A percentile compares a stretch with the other conserved stretches of the same genome.
phyloP scores from a whole-genome alignment of 2,888 invertebrate species.

The Diadegma fenestrale region DNA sequence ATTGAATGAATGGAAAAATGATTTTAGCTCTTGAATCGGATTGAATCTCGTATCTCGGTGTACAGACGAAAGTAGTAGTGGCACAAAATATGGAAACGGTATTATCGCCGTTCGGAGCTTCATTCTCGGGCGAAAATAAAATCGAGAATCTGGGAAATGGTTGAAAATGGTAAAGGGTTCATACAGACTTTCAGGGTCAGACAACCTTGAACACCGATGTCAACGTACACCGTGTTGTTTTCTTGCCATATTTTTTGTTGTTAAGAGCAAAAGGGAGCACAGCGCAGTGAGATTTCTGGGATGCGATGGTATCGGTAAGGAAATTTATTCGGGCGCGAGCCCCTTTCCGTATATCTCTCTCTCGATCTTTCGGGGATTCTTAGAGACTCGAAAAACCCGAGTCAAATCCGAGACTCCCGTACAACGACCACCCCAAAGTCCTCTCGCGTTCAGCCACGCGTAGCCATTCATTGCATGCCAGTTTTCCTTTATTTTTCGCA shows the following conservation, averaged over 20 bases:
- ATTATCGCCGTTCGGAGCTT: slow-evolving; percentile 21
- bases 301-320: slow-evolving; percentile 46
- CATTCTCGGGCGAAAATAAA: background rate
- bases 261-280: slow-evolving; percentile 18
- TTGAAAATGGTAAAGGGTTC: background rate
- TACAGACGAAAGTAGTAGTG: background rate
- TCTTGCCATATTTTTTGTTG: slow-evolving; percentile 3
- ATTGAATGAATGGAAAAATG: slow-evolving; percentile 15
- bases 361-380: slow-evolving; percentile 21
- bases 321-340: slow-evolving; percentile 37
- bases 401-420: slow-evolving; percentile 28
- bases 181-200: slow-evolving; percentile 23
- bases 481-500: slow-evolving; percentile 3
- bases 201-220: slow-evolving; percentile 35
- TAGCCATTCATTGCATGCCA: slow-evolving; percentile 34
- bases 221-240: slow-evolving; percentile 37
- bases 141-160: background rate
- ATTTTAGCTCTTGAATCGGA: slow-evolving; percentile 1
- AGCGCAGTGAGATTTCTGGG: slow-evolving; percentile 18
- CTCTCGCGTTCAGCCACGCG: slow-evolving; percentile 55
- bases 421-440: slow-evolving; percentile 15
- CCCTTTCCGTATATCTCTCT: slow-evolving; percentile 7
- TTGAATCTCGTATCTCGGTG: slow-evolving; percentile 23
- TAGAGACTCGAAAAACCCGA: slow-evolving; percentile 3
- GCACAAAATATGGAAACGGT: slow-evolving; percentile 29